Evolutionary conservation across 2,888 invertebrate species (phyloP).

Genomic region (Sinohyriopsis cumingii): DNA sequence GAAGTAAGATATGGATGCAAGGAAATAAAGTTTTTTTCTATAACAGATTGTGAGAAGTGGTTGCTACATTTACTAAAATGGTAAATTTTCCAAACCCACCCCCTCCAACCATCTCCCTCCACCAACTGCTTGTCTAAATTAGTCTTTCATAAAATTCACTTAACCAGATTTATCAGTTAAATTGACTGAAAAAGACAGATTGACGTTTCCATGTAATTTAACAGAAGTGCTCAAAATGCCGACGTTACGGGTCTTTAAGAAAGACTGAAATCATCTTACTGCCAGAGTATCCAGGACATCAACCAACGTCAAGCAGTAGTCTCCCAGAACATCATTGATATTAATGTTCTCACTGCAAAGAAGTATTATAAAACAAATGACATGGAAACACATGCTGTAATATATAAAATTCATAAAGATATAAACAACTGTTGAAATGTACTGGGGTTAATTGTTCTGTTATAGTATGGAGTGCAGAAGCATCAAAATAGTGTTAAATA

Average conservation of each 20-base stretch:
- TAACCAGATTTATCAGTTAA: no score
- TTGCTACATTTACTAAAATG: neutral
- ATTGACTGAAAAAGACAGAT: no score
- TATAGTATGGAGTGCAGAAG: no score
- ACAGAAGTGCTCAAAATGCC: neutral
- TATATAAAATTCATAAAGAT: no score
- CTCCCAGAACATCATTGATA: constrained; percentile 80
- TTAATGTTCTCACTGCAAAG: constrained; percentile 77
- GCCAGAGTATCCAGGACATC: constrained; percentile 78
- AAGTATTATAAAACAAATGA: constrained; percentile 4
- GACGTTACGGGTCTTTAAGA: constrained; percentile 9
- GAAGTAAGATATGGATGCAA: neutral
- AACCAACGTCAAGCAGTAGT: constrained; percentile 77
- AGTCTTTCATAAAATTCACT: no score
- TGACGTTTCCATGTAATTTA: no score
- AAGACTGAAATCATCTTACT: constrained; percentile 60
- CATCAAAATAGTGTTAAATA: no score
- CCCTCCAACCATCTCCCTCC: neutral
- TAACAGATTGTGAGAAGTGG: neutral
- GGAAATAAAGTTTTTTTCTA: neutral
- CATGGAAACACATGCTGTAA: no score
- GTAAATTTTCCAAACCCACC: neutral
- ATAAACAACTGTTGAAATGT: no score
- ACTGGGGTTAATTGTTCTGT: no score
- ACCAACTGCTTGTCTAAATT: neutral